phyloP scores from a whole-genome alignment of 1,140 invertebrate genomes.

The Cydia fagiglandana region DNA sequence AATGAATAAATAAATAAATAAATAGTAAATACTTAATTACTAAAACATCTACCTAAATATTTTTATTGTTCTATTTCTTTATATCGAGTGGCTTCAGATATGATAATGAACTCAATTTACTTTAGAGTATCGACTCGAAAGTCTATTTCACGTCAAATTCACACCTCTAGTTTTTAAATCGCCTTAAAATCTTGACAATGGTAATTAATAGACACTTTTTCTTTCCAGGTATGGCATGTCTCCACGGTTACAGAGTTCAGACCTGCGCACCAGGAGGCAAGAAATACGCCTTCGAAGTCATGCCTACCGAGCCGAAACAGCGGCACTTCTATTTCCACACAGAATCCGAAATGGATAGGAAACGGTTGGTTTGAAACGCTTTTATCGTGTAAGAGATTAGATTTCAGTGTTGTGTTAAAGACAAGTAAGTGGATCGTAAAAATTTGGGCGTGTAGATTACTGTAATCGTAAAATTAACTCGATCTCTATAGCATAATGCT shows the following conservation, averaged over 20 bases:
- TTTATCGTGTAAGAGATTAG: slow-evolving; percentile 16
- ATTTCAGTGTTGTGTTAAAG: slow-evolving; percentile 28
- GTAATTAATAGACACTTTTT: slow-evolving; percentile 9
- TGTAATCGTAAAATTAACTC: slow-evolving; percentile 35
- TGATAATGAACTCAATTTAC: too few species aligned
- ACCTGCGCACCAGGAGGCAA: slow-evolving; percentile 86
- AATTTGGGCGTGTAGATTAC: slow-evolving; percentile 7
- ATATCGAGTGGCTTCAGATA: too few species aligned
- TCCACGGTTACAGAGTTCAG: slow-evolving; percentile 96
- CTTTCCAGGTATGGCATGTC: slow-evolving; percentile 88
- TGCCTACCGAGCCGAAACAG: slow-evolving; percentile 92
- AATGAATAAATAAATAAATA: too few species aligned
- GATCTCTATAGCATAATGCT: neutral
- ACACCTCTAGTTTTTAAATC: too few species aligned
- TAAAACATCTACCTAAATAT: too few species aligned
- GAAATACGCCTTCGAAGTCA: slow-evolving; percentile 94
- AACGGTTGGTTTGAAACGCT: slow-evolving; percentile 84
- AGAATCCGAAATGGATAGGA: slow-evolving; percentile 96
- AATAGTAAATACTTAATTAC: too few species aligned
- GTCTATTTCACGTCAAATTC: too few species aligned
- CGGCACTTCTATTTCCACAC: slow-evolving; percentile 95
- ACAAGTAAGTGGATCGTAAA: slow-evolving; percentile 22
- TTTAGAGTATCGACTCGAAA: too few species aligned
- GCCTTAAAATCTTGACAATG: neutral
- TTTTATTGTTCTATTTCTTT: too few species aligned